Conservation (phyloP, 2,113 vertebrate species). For the Sander vitreus region DNA sequence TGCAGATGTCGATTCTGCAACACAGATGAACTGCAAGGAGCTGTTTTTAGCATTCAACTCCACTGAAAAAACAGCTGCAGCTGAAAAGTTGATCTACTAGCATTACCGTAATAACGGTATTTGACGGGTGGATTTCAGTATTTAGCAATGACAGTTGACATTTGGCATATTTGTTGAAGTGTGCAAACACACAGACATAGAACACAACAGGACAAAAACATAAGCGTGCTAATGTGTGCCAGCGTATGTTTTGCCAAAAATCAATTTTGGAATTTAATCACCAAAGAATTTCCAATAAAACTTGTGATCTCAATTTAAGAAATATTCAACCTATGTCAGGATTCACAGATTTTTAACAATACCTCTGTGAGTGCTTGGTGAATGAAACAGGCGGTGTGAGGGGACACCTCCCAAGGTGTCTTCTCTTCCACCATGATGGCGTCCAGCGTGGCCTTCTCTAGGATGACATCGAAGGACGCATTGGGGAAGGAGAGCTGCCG, state of each 20-base stretch:
- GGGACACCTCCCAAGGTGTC: conserved; percentile 88
- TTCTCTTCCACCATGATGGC: conserved; percentile 90
- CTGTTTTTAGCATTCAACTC: neutral
- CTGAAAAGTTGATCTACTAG: neutral
- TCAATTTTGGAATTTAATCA: neutral
- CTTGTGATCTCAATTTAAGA: neutral
- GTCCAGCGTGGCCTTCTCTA: conserved; percentile 94
- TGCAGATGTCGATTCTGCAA: neutral
- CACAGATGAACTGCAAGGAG: neutral
- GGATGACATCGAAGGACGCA: conserved; percentile 87
- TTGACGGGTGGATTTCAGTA: neutral
- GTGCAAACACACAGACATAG: neutral
- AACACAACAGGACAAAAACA: neutral
- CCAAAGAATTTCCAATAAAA: neutral
- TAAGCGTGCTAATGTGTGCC: neutral
- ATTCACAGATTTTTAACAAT: conserved; percentile 28
- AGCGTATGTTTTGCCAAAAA: neutral
- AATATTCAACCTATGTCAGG: neutral
- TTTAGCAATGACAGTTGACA: neutral
- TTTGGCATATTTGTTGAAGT: neutral
- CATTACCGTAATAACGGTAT: neutral
- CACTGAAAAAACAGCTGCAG: neutral
- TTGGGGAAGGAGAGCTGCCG: conserved; percentile 85
- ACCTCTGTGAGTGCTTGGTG: conserved; percentile 90
- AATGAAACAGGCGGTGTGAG: conserved; percentile 77